A percentile compares a stretch with the other conserved stretches of the same genome.
Conservation (phyloP, 2,797 vertebrate genomes). For the Pangasius macronema region DNA sequence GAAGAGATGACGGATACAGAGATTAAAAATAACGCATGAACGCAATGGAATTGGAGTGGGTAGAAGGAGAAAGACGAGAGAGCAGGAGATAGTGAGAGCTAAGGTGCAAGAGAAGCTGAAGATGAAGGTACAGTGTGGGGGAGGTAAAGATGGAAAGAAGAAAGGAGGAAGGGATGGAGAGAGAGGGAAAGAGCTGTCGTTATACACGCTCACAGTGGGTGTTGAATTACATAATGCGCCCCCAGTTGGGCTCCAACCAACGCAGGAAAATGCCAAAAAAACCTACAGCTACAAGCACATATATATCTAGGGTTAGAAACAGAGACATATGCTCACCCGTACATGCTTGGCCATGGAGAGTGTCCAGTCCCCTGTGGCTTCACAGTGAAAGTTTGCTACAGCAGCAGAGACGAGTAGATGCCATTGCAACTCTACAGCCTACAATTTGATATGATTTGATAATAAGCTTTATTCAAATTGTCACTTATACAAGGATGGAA, state of each 20-base stretch:
- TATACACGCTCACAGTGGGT: constrained; percentile 42
- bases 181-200: constrained; percentile 37
- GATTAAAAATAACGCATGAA: constrained; percentile 26
- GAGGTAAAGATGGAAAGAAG: constrained; percentile 37
- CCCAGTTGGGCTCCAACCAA: constrained; percentile 43
- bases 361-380: background rate
- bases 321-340: background rate
- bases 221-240: constrained; percentile 53
- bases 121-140: constrained; percentile 42
- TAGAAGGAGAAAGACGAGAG: constrained; percentile 37
- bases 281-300: background rate
- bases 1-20: constrained; percentile 28
- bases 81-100: constrained; percentile 27
- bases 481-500: background rate
- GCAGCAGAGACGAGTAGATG: background rate
- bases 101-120: constrained; percentile 31
- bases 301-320: background rate
- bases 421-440: too few relatives aligned
- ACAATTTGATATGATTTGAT: background rate
- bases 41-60: constrained; percentile 13
- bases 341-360: background rate
- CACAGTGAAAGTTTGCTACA: background rate
- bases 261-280: constrained; percentile 38
- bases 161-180: constrained; percentile 24
- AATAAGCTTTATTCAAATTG: background rate